Base-by-base conservation (phyloP, 2,888 invertebrate species). In the Gandaritis pyraliata region DNA sequence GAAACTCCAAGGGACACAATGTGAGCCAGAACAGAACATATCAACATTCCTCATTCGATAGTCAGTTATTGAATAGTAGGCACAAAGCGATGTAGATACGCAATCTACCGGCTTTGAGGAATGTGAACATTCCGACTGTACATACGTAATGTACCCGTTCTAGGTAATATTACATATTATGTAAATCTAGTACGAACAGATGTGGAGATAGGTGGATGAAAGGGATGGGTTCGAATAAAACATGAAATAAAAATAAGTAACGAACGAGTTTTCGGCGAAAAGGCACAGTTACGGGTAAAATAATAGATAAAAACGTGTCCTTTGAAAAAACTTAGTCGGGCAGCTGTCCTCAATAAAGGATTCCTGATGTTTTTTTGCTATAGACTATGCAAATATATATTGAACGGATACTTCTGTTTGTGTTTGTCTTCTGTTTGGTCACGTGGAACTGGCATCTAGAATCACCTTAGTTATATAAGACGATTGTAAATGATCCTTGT, bases 41-140 rank as follows among this genome's bases (percentile, higher is more conserved):
- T 53, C 46, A n/a, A 16, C 50, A 54, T 55, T 39, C 6, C 46
- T 50, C 46, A 47, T 55, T 12, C 30, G 39, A 51, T 61, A 60
- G 49, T 52, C 45, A 61, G 50, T 51, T 55, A 61, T 61, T 61
- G 50, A 55, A 51, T 55, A 33, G 60, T 29, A 61, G 50, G 45
- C 52, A 59, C 60, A 60, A 54, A 60, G 54, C 54, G 49, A 60
- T 52, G 53, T 29, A 49, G 46, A 39, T 36, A 61, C 38, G 60
- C 60, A 50, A 53, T 51, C 45, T 54, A 50, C 16, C 43, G 16
- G 52, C 54, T 49, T 12, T 8, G 50, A 55, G 60, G 60, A 61
- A 61, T 61, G 60, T 13, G 11, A 7, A 30, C 60, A 61, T 61
- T 51, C 60, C 60, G 45, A 29, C 45, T 43, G 16, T 50, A 55